These are phyloP conservation scores for Elgaria multicarinata DNA, from an alignment of 2,113 vertebrate genomes.

Conservation along the genomic window DNA sequence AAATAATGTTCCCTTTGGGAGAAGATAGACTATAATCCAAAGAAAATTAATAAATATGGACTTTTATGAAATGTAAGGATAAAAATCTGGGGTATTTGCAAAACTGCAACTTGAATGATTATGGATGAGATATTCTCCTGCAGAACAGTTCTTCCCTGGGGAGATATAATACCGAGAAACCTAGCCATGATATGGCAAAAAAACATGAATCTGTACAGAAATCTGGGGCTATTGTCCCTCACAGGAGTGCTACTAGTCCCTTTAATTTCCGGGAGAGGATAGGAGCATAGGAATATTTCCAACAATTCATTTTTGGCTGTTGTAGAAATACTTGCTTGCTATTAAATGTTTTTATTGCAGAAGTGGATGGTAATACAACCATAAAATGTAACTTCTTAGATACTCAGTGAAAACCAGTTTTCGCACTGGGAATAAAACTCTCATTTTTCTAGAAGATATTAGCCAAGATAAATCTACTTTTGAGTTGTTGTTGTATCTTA, in stretches of 20 bases:
- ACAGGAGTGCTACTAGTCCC: conserved; percentile 29
- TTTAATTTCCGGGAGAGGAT: conserved; percentile 38
- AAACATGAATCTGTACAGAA: conserved; percentile 27
- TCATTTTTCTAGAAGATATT: conserved; percentile 29
- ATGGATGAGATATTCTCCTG: conserved; percentile 42
- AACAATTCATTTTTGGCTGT: conserved; percentile 49
- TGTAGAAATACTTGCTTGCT: conserved; percentile 35
- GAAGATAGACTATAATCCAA: background rate
- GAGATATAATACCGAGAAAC: conserved; percentile 52
- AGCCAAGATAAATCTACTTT: background rate
- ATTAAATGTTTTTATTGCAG: conserved; percentile 57
- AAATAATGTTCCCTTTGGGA: background rate
- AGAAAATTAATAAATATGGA: conserved; percentile 22
- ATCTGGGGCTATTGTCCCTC: conserved; percentile 1
- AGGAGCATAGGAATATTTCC: conserved; percentile 47
- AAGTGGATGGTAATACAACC: conserved; percentile 49
- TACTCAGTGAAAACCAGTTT: conserved; percentile 27
- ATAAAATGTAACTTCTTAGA: conserved; percentile 28
- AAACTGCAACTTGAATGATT: conserved; percentile 19
- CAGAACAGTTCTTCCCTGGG: conserved; percentile 51
- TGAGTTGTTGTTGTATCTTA: background rate
- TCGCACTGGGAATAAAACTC: background rate
- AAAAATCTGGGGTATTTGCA: background rate
- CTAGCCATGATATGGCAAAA: conserved; percentile 51
- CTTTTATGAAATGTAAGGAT: background rate